These are phyloP conservation scores for Zygothrica quintamaculata DNA, from an alignment of 2,888 invertebrate genomes.

Conservation along the genomic window DNA sequence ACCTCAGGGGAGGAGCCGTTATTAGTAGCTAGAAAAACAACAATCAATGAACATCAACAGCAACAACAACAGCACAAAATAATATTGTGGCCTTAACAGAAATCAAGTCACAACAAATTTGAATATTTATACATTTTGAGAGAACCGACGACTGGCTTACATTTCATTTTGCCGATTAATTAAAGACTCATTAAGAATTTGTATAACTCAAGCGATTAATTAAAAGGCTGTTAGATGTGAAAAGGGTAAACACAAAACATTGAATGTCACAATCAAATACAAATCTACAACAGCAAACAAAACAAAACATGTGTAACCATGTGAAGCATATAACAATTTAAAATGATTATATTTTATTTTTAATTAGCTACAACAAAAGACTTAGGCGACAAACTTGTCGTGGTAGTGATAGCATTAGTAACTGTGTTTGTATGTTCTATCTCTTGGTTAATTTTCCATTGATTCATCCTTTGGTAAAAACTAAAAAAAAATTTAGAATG, in stretches of 20 bases:
- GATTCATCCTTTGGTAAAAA: no score
- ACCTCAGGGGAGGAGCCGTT: conserved; percentile 75
- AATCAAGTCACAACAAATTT: conserved; percentile 69
- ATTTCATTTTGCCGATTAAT: conserved; percentile 73
- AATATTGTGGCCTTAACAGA: conserved; percentile 47
- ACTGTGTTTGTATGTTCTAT: conserved; percentile 1
- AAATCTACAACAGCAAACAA: conserved; percentile 23
- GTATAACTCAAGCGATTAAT: conserved; percentile 71
- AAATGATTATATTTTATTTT: conserved; percentile 34
- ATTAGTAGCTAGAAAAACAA: conserved; percentile 21
- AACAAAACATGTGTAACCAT: conserved; percentile 40
- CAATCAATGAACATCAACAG: conserved; percentile 3
- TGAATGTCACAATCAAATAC: conserved; percentile 9
- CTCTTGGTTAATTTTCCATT: no score
- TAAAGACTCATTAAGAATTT: conserved; percentile 80
- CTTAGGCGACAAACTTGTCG: conserved; percentile 48
- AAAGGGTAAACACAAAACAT: conserved; percentile 38
- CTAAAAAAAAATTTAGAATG: neutral
- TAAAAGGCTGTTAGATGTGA: conserved; percentile 67
- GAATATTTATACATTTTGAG: conserved; percentile 46
- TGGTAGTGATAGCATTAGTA: conserved; percentile 5
- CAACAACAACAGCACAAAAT: conserved; percentile 17
- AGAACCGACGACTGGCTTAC: conserved; percentile 42
- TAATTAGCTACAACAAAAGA: conserved; percentile 38
- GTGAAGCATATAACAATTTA: conserved; percentile 30